Conservation (phyloP, 2,888 invertebrate species). For the Monopis laevigella region DNA sequence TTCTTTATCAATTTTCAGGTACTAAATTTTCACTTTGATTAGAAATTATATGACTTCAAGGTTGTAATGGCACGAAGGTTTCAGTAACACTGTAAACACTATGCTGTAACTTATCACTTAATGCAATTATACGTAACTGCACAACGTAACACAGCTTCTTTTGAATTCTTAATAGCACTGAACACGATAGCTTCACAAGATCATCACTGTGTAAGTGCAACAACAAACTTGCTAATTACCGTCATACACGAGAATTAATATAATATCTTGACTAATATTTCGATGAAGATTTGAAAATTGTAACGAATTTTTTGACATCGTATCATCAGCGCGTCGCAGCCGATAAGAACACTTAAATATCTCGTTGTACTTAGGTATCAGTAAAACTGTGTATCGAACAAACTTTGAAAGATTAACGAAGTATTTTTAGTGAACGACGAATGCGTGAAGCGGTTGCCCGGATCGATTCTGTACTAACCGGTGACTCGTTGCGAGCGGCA, state of each 20-base stretch:
- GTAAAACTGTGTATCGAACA: no score
- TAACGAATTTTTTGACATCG: constrained; percentile 54
- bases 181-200: not conserved
- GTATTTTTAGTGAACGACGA: not conserved
- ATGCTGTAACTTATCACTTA: no score
- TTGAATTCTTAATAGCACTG: not conserved
- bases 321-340: constrained; percentile 27
- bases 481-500: constrained; percentile 10
- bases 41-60: constrained; percentile 2
- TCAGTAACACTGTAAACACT: not conserved
- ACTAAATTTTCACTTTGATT: constrained; percentile 8
- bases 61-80: not conserved
- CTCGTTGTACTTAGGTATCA: no score
- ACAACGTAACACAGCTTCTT: no score
- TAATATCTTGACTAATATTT: constrained; percentile 46
- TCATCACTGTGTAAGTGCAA: no score
- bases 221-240: constrained; percentile 41
- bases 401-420: no score
- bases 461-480: constrained; percentile 43
- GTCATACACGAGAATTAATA: constrained; percentile 58
- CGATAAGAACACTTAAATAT: not conserved
- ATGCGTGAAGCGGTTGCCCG: constrained; percentile 29
- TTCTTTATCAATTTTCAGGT: constrained; percentile 6
- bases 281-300: constrained; percentile 50
- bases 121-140: not conserved